Base-by-base conservation (phyloP, 2,113 vertebrate genomes). In the Urocolius indicus region DNA sequence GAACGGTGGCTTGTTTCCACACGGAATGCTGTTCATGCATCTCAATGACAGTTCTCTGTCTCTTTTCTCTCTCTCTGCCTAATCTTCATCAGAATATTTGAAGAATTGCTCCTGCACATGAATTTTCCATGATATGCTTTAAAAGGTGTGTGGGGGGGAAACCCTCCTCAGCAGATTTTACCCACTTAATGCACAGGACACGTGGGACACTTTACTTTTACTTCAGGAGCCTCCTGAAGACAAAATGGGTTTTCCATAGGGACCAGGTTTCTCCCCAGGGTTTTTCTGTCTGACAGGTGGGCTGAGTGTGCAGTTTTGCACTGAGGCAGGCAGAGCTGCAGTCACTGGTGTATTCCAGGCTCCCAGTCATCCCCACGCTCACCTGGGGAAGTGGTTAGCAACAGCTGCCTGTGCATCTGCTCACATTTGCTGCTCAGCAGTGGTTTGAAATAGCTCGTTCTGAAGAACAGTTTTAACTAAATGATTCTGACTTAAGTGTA, bases 61-160 rank as follows among this genome's bases (percentile, higher is more conserved):
- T 27, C 24, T 83, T 38, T 69, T 61, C n/a, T 45, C 4, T 38
- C 72, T 38, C 72, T 74, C 29, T 85, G 41, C 54, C 21, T 36
- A 11, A 8, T 18, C 19, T 26, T 62, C 16, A 51, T 43, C 22
- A 14, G 45, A 66, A 21, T 23, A 11, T 46, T 77, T 79, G 62
- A 26, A 41, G 36, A 41, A 9, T 51, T 66, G 16, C 22, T 82
- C 26, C 55, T 87, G 12, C 10, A 7, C n/a, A 20, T 65, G 20
- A 32, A 27, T 48, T 57, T 76, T n/a, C 22, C n/a, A 2, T 38
- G 26, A 26, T 36, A 20, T 2, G 16, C 26, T 71, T 83, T n/a
- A 19, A 78, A 73, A 87, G 61, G 5, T 0, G 0, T 34, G 22
- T n/a, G 6, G 34, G 26, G 6, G 10, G 0, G 0, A 18, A 67